Percentiles rank a stretch among this genome's conserved stretches.
Evolutionary conservation across 1,140 invertebrate genomes (phyloP).

Genomic region (Drosophila yakuba): DNA sequence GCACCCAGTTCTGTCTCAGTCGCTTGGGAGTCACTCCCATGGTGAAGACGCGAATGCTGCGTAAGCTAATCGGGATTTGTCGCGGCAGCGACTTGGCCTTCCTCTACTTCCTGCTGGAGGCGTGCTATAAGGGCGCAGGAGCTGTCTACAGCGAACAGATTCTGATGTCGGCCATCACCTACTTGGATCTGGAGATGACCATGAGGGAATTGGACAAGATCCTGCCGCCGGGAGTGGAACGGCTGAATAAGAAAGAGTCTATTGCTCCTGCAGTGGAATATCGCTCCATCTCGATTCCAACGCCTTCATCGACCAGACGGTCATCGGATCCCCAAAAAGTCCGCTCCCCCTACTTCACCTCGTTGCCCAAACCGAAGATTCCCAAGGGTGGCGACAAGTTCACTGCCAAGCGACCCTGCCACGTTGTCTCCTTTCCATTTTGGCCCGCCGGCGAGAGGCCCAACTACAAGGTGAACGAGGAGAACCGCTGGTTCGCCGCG

Average conservation of each 20-base stretch:
- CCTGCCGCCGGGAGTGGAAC: constrained; percentile 35
- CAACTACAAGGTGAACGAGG: constrained; percentile 26
- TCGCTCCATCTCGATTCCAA: background rate
- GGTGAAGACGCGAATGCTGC: background rate
- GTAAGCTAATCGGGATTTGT: constrained; percentile 9
- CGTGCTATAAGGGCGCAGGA: constrained; percentile 22
- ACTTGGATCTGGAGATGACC: constrained; percentile 38
- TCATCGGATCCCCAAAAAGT: background rate
- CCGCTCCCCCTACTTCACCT: constrained; percentile 27
- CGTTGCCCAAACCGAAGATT: constrained; percentile 12
- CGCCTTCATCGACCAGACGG: background rate
- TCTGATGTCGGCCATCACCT: constrained; percentile 33
- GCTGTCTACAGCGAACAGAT: constrained; percentile 19
- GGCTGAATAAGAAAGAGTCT: background rate
- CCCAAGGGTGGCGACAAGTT: background rate
- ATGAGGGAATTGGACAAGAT: constrained; percentile 39
- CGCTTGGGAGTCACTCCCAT: constrained; percentile 34
- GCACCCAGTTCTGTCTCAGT: constrained; percentile 15
- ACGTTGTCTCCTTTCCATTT: constrained; percentile 38
- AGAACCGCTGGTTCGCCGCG: constrained; percentile 40
- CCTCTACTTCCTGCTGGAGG: constrained; percentile 42
- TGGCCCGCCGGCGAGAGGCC: constrained; percentile 28
- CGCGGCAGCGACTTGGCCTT: constrained; percentile 44
- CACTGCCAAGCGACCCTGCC: background rate
- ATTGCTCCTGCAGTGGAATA: background rate